A percentile compares a stretch with the other conserved stretches of the same genome.
These are phyloP conservation scores for Hephaestus fuliginosus DNA, from an alignment of 2,797 vertebrate genomes.

Conservation along the genomic window DNA sequence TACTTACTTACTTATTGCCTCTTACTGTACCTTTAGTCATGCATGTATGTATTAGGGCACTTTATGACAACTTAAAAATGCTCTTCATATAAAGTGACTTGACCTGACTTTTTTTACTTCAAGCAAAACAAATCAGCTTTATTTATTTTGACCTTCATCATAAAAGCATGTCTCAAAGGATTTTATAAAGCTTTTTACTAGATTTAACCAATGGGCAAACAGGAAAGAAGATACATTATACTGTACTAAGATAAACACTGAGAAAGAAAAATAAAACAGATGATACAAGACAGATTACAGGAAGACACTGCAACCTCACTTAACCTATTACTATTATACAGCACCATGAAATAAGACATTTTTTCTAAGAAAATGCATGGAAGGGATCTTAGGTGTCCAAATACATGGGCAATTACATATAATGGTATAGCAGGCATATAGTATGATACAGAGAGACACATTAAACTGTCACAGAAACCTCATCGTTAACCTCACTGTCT, in stretches of 20 bases:
- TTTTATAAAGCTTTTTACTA: background rate
- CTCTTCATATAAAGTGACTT: too few relatives aligned
- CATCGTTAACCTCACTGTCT: background rate
- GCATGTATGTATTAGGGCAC: too few relatives aligned
- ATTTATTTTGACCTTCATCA: constrained; percentile 15
- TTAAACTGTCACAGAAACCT: background rate
- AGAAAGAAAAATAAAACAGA: background rate
- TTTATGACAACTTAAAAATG: too few relatives aligned
- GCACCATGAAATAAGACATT: background rate
- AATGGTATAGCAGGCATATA: background rate
- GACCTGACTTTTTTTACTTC: background rate
- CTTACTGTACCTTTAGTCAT: too few relatives aligned
- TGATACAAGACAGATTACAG: background rate
- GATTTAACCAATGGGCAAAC: background rate
- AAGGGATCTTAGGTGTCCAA: background rate
- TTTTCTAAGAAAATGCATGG: background rate
- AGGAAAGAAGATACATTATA: background rate
- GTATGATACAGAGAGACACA: background rate
- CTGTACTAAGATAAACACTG: too few relatives aligned
- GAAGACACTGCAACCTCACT: background rate
- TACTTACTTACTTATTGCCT: too few relatives aligned
- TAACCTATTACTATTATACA: background rate
- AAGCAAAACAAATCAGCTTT: background rate
- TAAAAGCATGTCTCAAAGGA: background rate
- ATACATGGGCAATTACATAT: background rate